Percentiles rank a stretch among this genome's conserved stretches.
phyloP scores from a whole-genome alignment of 1,140 invertebrate species.

The Caenorhabditis briggsae region DNA sequence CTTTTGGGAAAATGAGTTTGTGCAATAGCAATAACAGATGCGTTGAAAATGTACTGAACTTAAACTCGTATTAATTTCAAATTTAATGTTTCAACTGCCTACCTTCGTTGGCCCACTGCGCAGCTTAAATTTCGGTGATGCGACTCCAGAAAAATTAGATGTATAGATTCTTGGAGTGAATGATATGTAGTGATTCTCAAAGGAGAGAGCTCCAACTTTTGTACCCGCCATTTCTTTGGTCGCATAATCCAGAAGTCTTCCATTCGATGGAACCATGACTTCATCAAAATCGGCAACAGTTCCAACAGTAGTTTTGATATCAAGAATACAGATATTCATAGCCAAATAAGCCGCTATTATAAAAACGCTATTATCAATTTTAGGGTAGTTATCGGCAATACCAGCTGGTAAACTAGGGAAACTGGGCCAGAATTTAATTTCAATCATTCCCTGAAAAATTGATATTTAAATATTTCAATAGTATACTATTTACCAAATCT shows the following conservation, averaged over 20 bases:
- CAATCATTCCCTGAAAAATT: not conserved
- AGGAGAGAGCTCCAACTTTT: not conserved
- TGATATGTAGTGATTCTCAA: not conserved
- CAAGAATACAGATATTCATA: not conserved
- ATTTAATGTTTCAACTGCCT: not conserved
- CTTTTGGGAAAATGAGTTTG: not conserved
- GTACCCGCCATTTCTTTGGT: not conserved
- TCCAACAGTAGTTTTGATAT: not conserved
- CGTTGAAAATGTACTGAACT: not conserved
- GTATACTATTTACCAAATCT: too few species aligned
- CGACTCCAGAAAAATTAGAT: not conserved
- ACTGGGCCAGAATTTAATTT: too few species aligned
- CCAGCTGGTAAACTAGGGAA: too few species aligned
- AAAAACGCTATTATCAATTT: not conserved
- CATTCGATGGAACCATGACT: not conserved
- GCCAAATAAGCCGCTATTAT: not conserved
- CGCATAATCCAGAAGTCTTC: not conserved
- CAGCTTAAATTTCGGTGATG: not conserved
- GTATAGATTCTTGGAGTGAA: not conserved
- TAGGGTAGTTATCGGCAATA: not conserved
- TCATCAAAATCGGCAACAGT: constrained; percentile 16
- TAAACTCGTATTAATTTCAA: not conserved
- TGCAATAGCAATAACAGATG: not conserved
- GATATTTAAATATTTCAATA: too few species aligned
- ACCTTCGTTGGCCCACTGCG: not conserved